phyloP scores from a whole-genome alignment of 2,888 invertebrate species.

The Tachystola acroxantha region DNA sequence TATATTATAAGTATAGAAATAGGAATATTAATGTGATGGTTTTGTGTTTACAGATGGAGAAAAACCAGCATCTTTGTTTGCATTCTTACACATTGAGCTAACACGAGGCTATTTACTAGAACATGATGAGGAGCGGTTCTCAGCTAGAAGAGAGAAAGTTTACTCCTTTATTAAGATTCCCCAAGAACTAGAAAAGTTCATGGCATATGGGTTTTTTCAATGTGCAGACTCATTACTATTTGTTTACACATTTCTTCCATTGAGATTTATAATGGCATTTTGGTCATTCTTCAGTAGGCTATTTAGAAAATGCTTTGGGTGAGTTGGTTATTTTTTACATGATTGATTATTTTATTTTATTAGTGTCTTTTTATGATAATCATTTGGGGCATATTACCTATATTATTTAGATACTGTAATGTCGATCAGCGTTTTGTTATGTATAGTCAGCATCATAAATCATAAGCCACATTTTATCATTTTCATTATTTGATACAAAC shows the following conservation, averaged over 20 bases:
- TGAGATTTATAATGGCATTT: slow-evolving; percentile 92
- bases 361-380: no score
- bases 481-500: no score
- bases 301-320: slow-evolving; percentile 86
- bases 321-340: slow-evolving; percentile 28
- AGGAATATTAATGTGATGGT: not conserved
- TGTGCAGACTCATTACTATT: slow-evolving; percentile 98
- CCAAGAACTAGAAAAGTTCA: slow-evolving; percentile 93
- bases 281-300: slow-evolving; percentile 88
- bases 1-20: not conserved
- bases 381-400: no score
- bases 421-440: no score
- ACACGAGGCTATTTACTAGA: slow-evolving; percentile 95
- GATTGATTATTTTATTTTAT: not conserved
- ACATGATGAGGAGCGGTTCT: slow-evolving; percentile 96
- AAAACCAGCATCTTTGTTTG: slow-evolving; percentile 69
- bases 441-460: no score
- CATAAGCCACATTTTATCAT: no score
- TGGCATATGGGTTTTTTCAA: slow-evolving; percentile 95
- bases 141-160: slow-evolving; percentile 95
- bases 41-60: slow-evolving; percentile 48
- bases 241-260: slow-evolving; percentile 97
- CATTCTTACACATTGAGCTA: slow-evolving; percentile 91
- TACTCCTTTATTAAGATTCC: slow-evolving; percentile 98
- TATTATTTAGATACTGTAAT: no score